phyloP scores from a whole-genome alignment of 2,888 invertebrate species.

The Calameuta pallipes region DNA sequence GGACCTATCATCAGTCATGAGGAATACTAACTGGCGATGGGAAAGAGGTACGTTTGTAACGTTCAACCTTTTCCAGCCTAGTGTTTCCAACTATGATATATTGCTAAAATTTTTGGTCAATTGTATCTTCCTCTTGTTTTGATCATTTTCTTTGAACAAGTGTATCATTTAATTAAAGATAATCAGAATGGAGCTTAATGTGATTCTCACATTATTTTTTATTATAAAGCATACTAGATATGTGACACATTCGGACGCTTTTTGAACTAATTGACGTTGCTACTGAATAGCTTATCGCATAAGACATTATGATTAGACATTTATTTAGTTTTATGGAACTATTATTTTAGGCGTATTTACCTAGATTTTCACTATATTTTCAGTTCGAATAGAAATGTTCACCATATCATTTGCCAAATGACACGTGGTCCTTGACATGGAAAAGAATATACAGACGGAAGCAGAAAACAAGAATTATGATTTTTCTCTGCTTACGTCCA shows the following conservation, averaged over 20 bases:
- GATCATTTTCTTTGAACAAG: not conserved
- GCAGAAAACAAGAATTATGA: not conserved
- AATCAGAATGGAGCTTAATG: not conserved
- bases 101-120: not conserved
- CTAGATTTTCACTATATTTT: not conserved
- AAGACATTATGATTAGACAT: not conserved
- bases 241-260: not conserved
- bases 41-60: not conserved
- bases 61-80: not conserved
- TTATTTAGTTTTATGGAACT: not conserved
- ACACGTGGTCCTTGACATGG: not conserved
- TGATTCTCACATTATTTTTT: not conserved
- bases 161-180: not conserved
- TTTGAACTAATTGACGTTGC: not conserved
- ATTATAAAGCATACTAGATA: conserved; percentile 7
- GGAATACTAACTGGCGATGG: not conserved
- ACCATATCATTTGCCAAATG: not conserved
- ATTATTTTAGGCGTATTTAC: not conserved
- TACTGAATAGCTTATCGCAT: not conserved
- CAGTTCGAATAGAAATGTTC: not conserved
- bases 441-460: not conserved
- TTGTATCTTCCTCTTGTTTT: not conserved
- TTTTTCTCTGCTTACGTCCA: not conserved
- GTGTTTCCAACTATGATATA: not conserved
- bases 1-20: conserved; percentile 37